Evolutionary conservation across 2,113 vertebrate species (phyloP).

Genomic region (Alaudala cheleensis): DNA sequence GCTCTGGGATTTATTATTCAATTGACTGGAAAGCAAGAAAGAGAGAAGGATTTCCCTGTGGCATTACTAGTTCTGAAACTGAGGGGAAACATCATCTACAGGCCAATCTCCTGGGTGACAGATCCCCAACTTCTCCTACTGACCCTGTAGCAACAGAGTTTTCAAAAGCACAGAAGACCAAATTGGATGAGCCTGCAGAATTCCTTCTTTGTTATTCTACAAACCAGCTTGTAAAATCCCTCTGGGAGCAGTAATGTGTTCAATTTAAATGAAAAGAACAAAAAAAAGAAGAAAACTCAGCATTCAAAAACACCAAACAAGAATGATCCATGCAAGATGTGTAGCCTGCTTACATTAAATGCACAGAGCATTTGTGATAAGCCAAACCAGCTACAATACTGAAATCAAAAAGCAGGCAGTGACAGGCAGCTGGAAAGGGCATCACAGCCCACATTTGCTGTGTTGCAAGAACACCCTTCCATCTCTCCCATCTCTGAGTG

Average conservation of each 20-base stretch:
- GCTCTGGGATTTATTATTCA: constrained; percentile 44
- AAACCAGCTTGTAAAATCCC: constrained; percentile 2
- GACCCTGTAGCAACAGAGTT: not conserved
- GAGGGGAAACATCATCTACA: constrained; percentile 11
- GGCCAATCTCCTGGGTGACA: not conserved
- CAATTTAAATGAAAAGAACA: not conserved
- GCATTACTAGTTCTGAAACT: not conserved
- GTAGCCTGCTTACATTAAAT: not conserved
- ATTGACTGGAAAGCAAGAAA: constrained; percentile 11
- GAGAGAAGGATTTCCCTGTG: constrained; percentile 5
- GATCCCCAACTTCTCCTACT: not conserved
- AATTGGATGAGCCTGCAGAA: constrained; percentile 32
- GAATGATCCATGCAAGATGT: not conserved
- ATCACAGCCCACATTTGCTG: not conserved
- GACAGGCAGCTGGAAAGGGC: not conserved
- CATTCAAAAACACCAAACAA: not conserved
- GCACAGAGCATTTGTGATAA: not conserved
- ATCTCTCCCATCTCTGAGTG: not conserved
- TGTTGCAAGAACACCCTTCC: not conserved
- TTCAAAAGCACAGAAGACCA: constrained; percentile 27
- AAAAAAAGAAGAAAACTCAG: not conserved
- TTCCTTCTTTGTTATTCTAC: constrained; percentile 33
- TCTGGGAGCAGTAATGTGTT: not conserved
- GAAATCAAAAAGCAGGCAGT: not conserved
- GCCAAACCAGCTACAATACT: not conserved